A percentile compares a stretch with the other conserved stretches of the same genome.
These are phyloP conservation scores for Dicrostonyx torquatus DNA, from an alignment of 2,797 vertebrate genomes.

Conservation along the genomic window DNA sequence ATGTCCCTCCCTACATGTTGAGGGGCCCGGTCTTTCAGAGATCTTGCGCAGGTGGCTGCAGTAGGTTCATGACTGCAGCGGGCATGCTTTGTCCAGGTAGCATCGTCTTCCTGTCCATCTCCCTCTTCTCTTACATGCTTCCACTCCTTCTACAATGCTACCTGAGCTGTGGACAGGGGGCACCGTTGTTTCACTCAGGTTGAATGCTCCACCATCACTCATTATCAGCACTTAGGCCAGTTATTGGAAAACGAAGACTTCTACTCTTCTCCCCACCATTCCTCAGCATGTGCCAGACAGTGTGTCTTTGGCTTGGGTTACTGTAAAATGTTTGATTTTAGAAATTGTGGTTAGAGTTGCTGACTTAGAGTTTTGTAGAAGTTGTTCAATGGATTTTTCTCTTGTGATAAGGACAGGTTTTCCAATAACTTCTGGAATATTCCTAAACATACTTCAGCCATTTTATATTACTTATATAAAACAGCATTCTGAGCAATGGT, in stretches of 20 bases:
- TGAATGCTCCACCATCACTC: not conserved
- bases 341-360: not conserved
- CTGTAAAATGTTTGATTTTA: not conserved
- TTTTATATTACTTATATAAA: not conserved
- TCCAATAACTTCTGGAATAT: not conserved
- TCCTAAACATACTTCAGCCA: not conserved
- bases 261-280: not conserved
- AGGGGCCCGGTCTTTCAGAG: not conserved
- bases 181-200: not conserved
- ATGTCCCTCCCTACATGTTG: not conserved
- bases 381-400: not conserved
- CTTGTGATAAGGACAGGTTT: not conserved
- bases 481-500: not conserved
- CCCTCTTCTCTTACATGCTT: no score
- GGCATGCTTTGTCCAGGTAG: not conserved
- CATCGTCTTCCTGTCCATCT: not conserved
- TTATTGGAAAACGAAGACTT: not conserved
- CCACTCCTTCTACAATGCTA: not conserved
- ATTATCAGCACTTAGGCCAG: not conserved
- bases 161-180: fast-evolving
- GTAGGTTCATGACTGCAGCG: not conserved
- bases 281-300: not conserved
- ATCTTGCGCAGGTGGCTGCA: no score
- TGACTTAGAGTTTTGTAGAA: not conserved
- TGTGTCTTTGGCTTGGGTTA: not conserved